A percentile compares a stretch with the other conserved stretches of the same genome.
These are phyloP conservation scores for Cybosia mesomella DNA, from an alignment of 2,888 invertebrate genomes.

Conservation along the genomic window DNA sequence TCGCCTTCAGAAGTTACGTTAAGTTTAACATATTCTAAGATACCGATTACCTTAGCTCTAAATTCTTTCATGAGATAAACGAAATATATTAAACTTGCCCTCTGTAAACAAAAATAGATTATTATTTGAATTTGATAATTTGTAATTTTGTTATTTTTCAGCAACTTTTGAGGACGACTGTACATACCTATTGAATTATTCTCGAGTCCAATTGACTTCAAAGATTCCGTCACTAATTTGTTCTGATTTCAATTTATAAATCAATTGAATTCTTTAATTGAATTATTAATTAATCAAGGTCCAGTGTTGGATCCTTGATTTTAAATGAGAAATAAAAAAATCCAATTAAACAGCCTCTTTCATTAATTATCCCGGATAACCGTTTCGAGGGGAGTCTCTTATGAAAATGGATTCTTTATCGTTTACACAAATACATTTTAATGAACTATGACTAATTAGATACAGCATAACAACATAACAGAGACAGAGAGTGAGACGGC, in stretches of 20 bases:
- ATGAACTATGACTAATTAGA: not conserved
- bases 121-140: not conserved
- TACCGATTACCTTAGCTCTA: too few species aligned
- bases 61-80: too few species aligned
- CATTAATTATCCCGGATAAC: slow-evolving; percentile 42
- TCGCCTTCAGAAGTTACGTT: not conserved
- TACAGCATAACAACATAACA: too few species aligned
- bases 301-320: slow-evolving; percentile 54
- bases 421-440: not conserved
- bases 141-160: not conserved
- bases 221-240: slow-evolving; percentile 34
- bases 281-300: slow-evolving; percentile 57
- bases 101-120: not conserved
- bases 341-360: slow-evolving; percentile 54
- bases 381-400: slow-evolving; percentile 7
- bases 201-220: slow-evolving; percentile 33
- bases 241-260: slow-evolving; percentile 43
- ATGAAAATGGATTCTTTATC: not conserved
- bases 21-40: not conserved
- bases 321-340: slow-evolving; percentile 56
- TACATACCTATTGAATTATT: slow-evolving; percentile 11
- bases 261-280: slow-evolving; percentile 53
- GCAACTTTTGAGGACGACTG: not conserved
- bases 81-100: not conserved
- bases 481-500: too few species aligned